phyloP scores from a whole-genome alignment of 2,888 invertebrate genomes.

The Cosmia pyralina region DNA sequence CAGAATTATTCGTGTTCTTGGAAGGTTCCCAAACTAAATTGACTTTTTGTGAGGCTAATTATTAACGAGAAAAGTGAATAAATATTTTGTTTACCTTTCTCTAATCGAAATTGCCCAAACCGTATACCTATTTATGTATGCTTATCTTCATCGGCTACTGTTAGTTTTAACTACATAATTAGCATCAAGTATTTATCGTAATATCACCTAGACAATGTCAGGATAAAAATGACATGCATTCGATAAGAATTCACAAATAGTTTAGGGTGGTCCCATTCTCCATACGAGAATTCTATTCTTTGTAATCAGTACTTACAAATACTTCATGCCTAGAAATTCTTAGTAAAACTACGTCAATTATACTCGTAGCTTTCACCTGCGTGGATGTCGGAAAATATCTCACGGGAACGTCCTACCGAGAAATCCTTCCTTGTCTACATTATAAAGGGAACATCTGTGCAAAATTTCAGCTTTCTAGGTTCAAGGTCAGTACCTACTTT shows the following conservation, averaged over 20 bases:
- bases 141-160: background rate
- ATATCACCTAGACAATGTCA: background rate
- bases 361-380: too few relatives aligned
- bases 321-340: background rate
- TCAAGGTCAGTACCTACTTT: too few relatives aligned
- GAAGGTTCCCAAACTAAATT: background rate
- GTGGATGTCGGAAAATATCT: too few relatives aligned
- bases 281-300: background rate
- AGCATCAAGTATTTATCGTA: background rate
- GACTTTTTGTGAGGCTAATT: background rate
- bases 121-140: background rate
- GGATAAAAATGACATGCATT: background rate
- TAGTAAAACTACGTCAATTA: too few relatives aligned
- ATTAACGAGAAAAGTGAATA: background rate
- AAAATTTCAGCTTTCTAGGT: too few relatives aligned
- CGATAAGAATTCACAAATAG: background rate
- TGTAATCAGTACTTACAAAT: background rate
- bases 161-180: background rate
- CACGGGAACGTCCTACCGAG: too few relatives aligned
- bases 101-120: background rate
- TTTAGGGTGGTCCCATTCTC: background rate
- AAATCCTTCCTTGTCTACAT: too few relatives aligned
- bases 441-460: too few relatives aligned
- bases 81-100: constrained; percentile 4
- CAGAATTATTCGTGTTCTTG: background rate